Evolutionary conservation across 2,113 vertebrate species (phyloP).

Genomic region (Neotoma lepida): DNA sequence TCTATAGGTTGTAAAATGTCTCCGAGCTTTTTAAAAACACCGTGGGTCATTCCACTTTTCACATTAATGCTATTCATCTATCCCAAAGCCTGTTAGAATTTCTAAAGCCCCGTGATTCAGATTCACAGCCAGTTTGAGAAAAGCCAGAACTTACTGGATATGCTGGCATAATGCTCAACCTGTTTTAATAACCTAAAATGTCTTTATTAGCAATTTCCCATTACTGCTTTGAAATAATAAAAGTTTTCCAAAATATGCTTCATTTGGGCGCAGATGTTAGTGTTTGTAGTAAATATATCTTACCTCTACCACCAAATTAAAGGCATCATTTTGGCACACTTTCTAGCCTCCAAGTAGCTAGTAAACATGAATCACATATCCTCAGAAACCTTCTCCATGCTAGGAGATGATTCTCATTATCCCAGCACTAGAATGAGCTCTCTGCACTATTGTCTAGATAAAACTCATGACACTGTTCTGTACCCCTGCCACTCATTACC

Average conservation of each 20-base stretch:
- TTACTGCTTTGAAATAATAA: slow-evolving; percentile 8
- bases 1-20: background rate
- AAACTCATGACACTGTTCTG: background rate
- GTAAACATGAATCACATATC: background rate
- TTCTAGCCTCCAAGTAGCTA: background rate
- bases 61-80: background rate
- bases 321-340: background rate
- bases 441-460: background rate
- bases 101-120: slow-evolving; percentile 14
- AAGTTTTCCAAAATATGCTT: slow-evolving; percentile 13
- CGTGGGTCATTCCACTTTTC: background rate
- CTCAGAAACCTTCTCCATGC: background rate
- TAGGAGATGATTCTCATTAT: background rate
- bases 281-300: background rate
- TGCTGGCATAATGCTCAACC: background rate
- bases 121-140: background rate
- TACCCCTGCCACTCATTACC: background rate
- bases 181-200: background rate
- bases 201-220: background rate
- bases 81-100: background rate
- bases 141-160: background rate
- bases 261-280: background rate
- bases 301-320: background rate
- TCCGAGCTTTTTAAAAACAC: slow-evolving; percentile 39
- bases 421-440: background rate